Conservation (phyloP, 2,113 vertebrate genomes). For the Phrynocephalus versicolor region DNA sequence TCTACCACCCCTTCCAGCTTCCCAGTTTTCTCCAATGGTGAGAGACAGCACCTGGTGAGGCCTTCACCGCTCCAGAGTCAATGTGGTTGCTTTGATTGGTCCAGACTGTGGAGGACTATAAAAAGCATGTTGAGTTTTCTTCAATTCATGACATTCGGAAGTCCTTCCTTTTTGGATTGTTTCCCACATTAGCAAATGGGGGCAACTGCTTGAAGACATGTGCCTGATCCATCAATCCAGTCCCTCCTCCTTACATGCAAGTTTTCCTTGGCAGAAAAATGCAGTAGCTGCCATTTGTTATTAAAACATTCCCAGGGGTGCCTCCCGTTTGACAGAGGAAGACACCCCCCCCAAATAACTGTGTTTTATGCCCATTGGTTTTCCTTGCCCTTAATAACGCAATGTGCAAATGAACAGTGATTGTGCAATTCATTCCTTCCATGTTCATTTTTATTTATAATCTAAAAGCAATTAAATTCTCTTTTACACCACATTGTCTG, state of each 20-base stretch:
- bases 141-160: conserved; percentile 74
- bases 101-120: background rate
- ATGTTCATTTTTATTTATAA: conserved; percentile 77
- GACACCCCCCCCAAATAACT: conserved; percentile 70
- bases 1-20: too few species aligned
- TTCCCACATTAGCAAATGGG: conserved; percentile 67
- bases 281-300: conserved; percentile 71
- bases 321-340: conserved; percentile 12
- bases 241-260: conserved; percentile 38
- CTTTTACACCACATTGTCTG: conserved; percentile 75
- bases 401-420: conserved; percentile 70
- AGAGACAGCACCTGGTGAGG: background rate
- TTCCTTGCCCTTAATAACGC: conserved; percentile 73
- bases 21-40: background rate
- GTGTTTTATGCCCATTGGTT: conserved; percentile 47
- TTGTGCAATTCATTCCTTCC: conserved; percentile 71
- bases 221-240: conserved; percentile 66
- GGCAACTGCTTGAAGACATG: conserved; percentile 70
- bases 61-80: background rate
- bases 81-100: background rate
- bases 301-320: conserved; percentile 53
- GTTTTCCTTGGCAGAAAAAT: conserved; percentile 49
- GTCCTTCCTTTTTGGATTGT: conserved; percentile 65
- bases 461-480: conserved; percentile 77
- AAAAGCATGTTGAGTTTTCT: conserved; percentile 52